These are phyloP conservation scores for Drosophila neotestacea DNA, from an alignment of 2,888 invertebrate genomes.

Conservation along the genomic window DNA sequence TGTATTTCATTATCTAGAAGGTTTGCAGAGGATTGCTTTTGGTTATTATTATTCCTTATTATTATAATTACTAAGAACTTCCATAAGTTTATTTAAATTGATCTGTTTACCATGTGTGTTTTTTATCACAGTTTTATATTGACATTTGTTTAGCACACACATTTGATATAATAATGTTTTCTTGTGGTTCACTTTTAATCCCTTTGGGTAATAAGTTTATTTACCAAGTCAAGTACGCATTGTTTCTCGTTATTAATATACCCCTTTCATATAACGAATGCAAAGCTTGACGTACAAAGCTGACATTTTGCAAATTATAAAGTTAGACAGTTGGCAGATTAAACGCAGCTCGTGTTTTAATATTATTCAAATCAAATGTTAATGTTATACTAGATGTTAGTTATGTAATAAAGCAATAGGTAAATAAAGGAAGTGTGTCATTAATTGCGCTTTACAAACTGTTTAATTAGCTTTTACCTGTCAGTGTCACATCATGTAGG, in stretches of 20 bases:
- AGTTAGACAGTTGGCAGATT: background rate
- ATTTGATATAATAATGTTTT: too few species aligned
- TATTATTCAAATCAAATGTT: constrained; percentile 6
- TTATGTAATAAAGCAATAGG: background rate
- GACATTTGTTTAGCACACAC: too few species aligned
- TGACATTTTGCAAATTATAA: constrained; percentile 21
- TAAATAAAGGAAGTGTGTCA: constrained; percentile 21
- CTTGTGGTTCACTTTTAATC: too few species aligned
- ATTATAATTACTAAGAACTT: too few species aligned
- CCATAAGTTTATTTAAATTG: too few species aligned
- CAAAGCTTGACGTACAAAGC: constrained; percentile 13
- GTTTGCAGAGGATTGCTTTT: background rate
- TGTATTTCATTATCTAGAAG: background rate
- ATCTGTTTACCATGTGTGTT: too few species aligned
- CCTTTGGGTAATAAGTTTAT: background rate
- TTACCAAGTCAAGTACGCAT: background rate
- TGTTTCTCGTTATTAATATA: background rate
- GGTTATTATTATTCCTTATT: background rate
- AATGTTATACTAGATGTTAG: constrained; percentile 4
- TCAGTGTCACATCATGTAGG: constrained; percentile 42
- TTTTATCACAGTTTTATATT: too few species aligned
- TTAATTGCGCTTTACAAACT: constrained; percentile 63
- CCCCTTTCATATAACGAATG: too few species aligned
- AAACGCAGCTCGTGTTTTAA: background rate
- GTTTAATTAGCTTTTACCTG: constrained; percentile 71